Base-by-base conservation (phyloP, 2,113 vertebrate species). In the Bungarus multicinctus region DNA sequence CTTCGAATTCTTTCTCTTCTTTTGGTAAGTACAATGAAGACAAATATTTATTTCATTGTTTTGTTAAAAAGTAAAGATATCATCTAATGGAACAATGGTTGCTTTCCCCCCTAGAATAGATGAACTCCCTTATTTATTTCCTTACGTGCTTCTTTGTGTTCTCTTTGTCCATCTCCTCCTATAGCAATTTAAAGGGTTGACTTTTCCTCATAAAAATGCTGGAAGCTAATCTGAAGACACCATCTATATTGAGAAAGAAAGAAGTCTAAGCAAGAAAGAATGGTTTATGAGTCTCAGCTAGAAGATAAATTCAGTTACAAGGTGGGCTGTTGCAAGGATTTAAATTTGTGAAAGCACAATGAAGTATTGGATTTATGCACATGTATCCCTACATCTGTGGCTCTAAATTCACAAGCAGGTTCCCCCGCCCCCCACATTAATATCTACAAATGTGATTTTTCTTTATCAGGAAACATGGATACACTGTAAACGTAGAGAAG, bases 191-290 rank as follows among this genome's bases (percentile, higher is more conserved):
- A 5, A 88, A 93, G 52, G 92, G 95, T 93, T 93, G 30, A 88
- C 95, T 55, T 2, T 95, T 95, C 89, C 93, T 95, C 87, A 87
- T 43, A 93, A 95, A 87, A 94, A 91, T 34, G 92, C 64, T 93
- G 93, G 87, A 64, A 27, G 85, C 53, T 58, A 94, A 94, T 95
- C 88, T 93, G 91, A 94, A 94, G 93, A 58, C 57, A 58, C 85
- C 92, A 94, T 94, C 90, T 85, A 85, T 30, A 20, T 53, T 5
- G 74, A 45, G 94, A 93, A 96, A 50, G 94, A 88, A 55, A 94
- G 91, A 95, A 95, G 81, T 91, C 43, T 34, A 85, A 0, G 4
- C 2, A 89, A 89, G 2, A 52, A 53, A 96, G 96, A 92, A 95
- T 92, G 39, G 64, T 96, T 95, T 3, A 23, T 2, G 69, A 53